Evolutionary conservation across 2,888 invertebrate genomes (phyloP), one percentile per base, ranked within the genome.

Genomic region (Nemotelus pantherinus): DNA sequence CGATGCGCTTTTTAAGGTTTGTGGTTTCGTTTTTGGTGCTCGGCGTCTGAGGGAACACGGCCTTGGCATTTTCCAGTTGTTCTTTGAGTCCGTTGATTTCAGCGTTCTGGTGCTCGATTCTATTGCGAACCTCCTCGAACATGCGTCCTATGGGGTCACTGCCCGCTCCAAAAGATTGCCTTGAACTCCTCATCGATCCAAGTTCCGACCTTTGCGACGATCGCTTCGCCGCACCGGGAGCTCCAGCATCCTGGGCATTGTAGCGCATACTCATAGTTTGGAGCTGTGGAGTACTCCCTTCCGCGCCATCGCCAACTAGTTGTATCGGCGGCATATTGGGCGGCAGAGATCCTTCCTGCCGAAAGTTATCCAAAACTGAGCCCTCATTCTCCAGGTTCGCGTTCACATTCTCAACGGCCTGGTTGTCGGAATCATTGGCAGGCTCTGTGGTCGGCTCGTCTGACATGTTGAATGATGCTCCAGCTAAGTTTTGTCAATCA

Each of bases 311-410:
- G 25, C 7, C 50, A 2, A 50, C 48, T 39, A 68, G 9, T 48
- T 68, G 68, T 50, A 68, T 5, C 9, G 48, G 68, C 39, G 68
- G 50, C 68, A 68, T 68, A 25, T 68, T 68, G 2, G 68, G 68
- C 48, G 5, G 7, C 2, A 10, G 7, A 1, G 47, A 7, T 6
- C n/a, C 44, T 45, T 43, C 44, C 25, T 65, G 45, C 2, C 65
- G 43, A 9, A 65, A 45, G 47, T 65, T 43, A 3, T 65, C 65
- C n/a, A 6, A 5, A 3, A 65, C 9, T 1, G 65, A 65, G 2
- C 10, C 45, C 64, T 41, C 65, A 3, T 4, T 2, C 5, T 43
- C 47, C 45, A 4, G 44, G 10, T 65, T 10, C 45, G 41, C 47
- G 25, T 25, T 3, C 39, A 43, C 44, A 65, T 10, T 58, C 5